phyloP scores from a whole-genome alignment of 2,797 vertebrate species.

The Anas flavirostris region DNA sequence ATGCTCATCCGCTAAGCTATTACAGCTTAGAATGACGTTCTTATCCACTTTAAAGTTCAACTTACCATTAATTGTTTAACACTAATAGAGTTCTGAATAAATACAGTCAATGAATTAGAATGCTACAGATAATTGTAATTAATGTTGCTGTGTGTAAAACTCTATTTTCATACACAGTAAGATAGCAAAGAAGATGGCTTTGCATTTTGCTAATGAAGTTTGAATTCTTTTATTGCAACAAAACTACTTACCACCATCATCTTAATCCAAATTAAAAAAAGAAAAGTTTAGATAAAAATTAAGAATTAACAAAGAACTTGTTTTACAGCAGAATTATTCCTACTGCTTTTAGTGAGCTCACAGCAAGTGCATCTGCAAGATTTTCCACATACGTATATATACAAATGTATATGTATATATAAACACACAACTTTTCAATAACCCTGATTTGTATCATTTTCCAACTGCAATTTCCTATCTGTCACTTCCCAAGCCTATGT shows the following conservation, averaged over 20 bases:
- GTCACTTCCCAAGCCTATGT: background rate
- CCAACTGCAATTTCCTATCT: background rate
- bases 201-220: slow-evolving; percentile 32
- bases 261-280: background rate
- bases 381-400: background rate
- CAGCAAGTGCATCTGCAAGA: background rate
- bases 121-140: slow-evolving; percentile 55
- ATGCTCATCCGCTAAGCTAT: slow-evolving; percentile 49
- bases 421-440: background rate
- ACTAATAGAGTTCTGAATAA: slow-evolving; percentile 52
- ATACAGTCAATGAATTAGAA: slow-evolving; percentile 58
- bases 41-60: slow-evolving; percentile 66
- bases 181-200: slow-evolving; percentile 36
- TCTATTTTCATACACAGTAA: slow-evolving; percentile 11
- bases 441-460: background rate
- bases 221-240: background rate
- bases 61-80: slow-evolving; percentile 61
- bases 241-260: background rate
- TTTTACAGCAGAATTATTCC: background rate
- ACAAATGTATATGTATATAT: background rate
- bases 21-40: slow-evolving; percentile 46
- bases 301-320: background rate
- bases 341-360: background rate
- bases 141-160: slow-evolving; percentile 38
- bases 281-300: background rate